phyloP scores from a whole-genome alignment of 2,797 vertebrate species.

The Aselliscus stoliczkanus region DNA sequence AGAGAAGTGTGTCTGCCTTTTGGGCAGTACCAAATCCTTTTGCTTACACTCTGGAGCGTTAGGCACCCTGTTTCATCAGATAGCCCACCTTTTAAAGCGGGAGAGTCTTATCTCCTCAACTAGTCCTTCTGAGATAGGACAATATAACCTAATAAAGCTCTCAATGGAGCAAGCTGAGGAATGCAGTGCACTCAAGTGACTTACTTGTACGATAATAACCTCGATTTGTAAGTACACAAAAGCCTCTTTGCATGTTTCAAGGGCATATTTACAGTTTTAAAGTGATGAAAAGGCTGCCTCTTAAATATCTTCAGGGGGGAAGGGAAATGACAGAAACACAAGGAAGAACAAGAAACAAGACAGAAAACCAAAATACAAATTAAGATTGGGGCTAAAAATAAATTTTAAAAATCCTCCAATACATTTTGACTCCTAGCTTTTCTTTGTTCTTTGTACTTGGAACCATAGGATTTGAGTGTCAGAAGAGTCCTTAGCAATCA shows the following conservation, averaged over 20 bases:
- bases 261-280: constrained; percentile 72
- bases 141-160: constrained; percentile 59
- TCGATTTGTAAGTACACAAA: constrained; percentile 76
- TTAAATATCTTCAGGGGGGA: constrained; percentile 67
- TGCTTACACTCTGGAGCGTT: background rate
- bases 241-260: constrained; percentile 75
- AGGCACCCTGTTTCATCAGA: constrained; percentile 62
- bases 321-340: constrained; percentile 63
- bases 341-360: constrained; percentile 20
- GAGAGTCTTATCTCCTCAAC: constrained; percentile 66
- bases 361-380: constrained; percentile 47
- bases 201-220: constrained; percentile 76
- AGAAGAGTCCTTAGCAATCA: background rate
- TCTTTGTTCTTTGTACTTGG: background rate
- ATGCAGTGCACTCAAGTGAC: constrained; percentile 74
- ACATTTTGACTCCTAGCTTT: background rate
- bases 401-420: background rate
- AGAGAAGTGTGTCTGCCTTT: constrained; percentile 63
- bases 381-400: constrained; percentile 27
- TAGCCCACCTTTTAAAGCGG: constrained; percentile 56
- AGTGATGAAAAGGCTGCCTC: constrained; percentile 73
- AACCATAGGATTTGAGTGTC: background rate
- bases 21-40: constrained; percentile 15
- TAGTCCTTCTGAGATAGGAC: constrained; percentile 42
- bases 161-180: constrained; percentile 62